Conservation (phyloP, 1,140 invertebrate species). For the Delia radicum region DNA sequence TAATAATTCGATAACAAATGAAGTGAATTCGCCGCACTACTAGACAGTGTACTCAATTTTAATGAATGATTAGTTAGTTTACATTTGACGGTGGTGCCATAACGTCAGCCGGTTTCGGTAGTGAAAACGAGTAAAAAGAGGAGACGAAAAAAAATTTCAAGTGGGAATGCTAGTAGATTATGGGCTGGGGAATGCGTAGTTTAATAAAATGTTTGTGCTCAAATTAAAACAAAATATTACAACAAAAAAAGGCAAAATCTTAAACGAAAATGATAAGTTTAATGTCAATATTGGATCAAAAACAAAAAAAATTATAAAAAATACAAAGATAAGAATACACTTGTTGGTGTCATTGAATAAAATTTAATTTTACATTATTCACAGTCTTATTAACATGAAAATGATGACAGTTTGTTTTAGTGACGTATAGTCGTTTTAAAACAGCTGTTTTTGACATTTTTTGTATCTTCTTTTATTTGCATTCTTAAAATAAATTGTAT, state of each 20-base stretch:
- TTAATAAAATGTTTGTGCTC: conserved; percentile 26
- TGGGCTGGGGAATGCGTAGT: conserved; percentile 27
- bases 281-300: background rate
- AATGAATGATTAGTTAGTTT: background rate
- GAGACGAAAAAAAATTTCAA: background rate
- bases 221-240: conserved; percentile 3
- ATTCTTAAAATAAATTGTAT: background rate
- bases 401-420: too few species aligned
- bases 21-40: background rate
- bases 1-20: background rate
- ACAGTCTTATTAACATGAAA: too few species aligned
- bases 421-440: background rate
- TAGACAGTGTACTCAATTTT: background rate
- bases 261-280: background rate
- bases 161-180: background rate
- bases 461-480: background rate
- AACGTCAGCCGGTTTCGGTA: background rate
- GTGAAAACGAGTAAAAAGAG: background rate
- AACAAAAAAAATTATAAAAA: background rate
- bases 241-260: conserved; percentile 12
- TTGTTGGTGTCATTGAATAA: background rate
- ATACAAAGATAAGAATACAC: background rate
- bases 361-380: background rate
- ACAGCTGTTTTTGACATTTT: background rate
- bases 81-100: background rate